A percentile compares a stretch with the other conserved stretches of the same genome.
Conservation (phyloP, 2,113 vertebrate species). For the Rhea americana region DNA sequence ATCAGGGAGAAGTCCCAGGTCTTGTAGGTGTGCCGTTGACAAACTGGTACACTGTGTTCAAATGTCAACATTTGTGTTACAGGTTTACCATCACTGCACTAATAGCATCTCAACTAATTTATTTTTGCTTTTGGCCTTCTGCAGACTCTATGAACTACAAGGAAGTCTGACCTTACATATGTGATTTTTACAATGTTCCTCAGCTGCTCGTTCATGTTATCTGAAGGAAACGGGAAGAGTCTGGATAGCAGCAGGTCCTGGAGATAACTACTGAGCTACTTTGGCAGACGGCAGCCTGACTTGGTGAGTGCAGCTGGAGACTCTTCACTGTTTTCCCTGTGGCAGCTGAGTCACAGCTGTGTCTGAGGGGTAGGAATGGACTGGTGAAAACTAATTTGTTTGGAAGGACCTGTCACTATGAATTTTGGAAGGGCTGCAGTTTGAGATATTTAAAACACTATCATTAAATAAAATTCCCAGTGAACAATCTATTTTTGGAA, state of each 20-base stretch:
- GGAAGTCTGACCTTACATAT: not conserved
- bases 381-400: not conserved
- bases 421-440: not conserved
- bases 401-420: not conserved
- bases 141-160: not conserved
- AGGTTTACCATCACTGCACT: not conserved
- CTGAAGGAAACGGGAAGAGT: not conserved
- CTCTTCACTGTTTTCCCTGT: fast-evolving
- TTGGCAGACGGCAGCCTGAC: too few relatives aligned
- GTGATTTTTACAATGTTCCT: not conserved
- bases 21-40: fast-evolving
- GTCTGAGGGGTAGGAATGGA: fast-evolving
- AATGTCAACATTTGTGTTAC: not conserved
- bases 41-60: not conserved
- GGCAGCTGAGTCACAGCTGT: fast-evolving
- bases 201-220: not conserved
- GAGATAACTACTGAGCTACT: not conserved
- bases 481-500: not conserved
- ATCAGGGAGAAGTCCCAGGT: not conserved
- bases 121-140: not conserved
- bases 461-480: not conserved
- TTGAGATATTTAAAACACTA: not conserved
- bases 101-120: not conserved
- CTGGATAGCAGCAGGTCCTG: not conserved
- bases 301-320: not conserved